Evolutionary conservation across 1,140 invertebrate species (phyloP).

Genomic region (Hypothenemus hampei): DNA sequence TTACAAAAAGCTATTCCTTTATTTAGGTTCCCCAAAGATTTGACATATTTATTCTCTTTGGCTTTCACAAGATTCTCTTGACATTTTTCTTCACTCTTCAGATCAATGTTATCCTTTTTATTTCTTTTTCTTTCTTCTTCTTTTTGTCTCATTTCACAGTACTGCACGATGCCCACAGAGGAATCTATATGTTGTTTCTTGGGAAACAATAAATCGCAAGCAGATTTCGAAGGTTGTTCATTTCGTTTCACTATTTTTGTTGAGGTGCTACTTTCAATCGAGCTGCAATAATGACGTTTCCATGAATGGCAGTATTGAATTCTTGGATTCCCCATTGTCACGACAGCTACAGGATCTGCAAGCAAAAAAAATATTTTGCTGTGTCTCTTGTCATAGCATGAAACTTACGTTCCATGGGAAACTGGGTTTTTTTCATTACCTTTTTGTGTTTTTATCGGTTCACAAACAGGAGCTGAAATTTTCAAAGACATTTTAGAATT

Average conservation of each 20-base stretch:
- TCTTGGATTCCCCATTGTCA: too few relatives aligned
- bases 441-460: neutral
- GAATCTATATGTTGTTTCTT: slow-evolving; percentile 7
- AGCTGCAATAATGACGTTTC: too few relatives aligned
- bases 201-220: neutral
- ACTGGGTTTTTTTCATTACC: neutral
- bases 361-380: slow-evolving; percentile 18
- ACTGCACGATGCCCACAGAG: neutral
- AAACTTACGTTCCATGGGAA: slow-evolving; percentile 21
- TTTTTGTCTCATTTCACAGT: neutral
- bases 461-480: neutral
- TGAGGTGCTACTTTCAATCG: too few relatives aligned
- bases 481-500: too few relatives aligned
- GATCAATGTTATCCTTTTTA: neutral
- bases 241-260: too few relatives aligned
- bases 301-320: too few relatives aligned
- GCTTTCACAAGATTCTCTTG: too few relatives aligned
- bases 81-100: neutral
- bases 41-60: too few relatives aligned
- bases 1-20: too few relatives aligned
- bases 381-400: neutral
- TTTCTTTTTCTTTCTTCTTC: neutral
- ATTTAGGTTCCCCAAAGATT: too few relatives aligned
- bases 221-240: neutral
- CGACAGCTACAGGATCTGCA: slow-evolving; percentile 9